Evolutionary conservation across 2,888 invertebrate genomes (phyloP).

Genomic region (Himalopsyche anomala): DNA sequence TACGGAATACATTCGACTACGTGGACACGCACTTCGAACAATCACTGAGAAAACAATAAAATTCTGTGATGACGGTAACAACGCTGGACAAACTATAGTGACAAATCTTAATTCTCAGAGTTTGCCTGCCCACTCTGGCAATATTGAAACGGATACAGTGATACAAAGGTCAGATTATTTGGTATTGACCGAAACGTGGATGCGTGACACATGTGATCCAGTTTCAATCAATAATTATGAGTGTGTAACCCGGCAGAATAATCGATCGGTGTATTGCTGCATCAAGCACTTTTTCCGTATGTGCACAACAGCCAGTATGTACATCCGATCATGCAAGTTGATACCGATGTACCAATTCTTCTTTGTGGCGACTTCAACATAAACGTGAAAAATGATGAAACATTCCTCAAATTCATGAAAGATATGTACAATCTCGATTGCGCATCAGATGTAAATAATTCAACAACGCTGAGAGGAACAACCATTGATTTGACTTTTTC

Average conservation of each 20-base stretch:
- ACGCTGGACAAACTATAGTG: too few relatives aligned
- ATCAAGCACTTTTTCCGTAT: conserved; percentile 39
- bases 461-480: conserved; percentile 35
- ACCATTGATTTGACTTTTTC: too few relatives aligned
- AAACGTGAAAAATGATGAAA: conserved; percentile 36
- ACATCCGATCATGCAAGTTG: conserved; percentile 39
- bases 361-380: conserved; percentile 39
- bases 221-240: conserved; percentile 39
- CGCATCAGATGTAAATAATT: conserved; percentile 39
- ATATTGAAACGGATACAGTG: too few relatives aligned
- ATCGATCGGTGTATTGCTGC: conserved; percentile 39
- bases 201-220: too few relatives aligned
- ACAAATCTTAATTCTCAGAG: too few relatives aligned
- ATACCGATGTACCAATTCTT: conserved; percentile 37
- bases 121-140: too few relatives aligned
- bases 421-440: conserved; percentile 39
- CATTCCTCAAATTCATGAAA: conserved; percentile 39
- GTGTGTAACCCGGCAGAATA: conserved; percentile 36
- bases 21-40: too few relatives aligned
- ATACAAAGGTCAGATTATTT: too few relatives aligned
- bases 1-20: too few relatives aligned
- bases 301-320: conserved; percentile 39
- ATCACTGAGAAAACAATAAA: too few relatives aligned
- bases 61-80: too few relatives aligned
- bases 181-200: too few relatives aligned